Evolutionary conservation across 2,888 invertebrate genomes (phyloP), one percentile per base, ranked within the genome.

Genomic region (Athetis lepigone): DNA sequence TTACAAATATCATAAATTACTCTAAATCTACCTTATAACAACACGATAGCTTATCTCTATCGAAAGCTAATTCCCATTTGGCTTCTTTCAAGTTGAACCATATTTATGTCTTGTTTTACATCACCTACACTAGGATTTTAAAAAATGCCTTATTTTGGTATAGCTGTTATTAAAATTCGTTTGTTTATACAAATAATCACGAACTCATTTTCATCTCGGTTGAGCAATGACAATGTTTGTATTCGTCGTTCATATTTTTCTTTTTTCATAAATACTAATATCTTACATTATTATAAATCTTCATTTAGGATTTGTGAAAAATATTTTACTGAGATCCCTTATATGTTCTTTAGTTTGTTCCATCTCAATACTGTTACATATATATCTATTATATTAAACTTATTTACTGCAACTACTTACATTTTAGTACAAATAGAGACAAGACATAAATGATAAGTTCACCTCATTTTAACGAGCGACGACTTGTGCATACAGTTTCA

Each of bases 61-160:
- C 77, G 85, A 93, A 92, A 93, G 91, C 93, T 93, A 92, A 87
- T 89, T 88, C 85, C 90, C 86, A 92, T 95, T 95, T 95, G 95
- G 95, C 95, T 95, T 95, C 95, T 94, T 94, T 94, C 90, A 94
- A 95, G 95, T 95, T 94, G 95, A 95, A 95, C 94, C 87, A 90
- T 88, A 90, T 88, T 93, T 92, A 94, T 93, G 94, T 93, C 94
- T 94, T 94, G 94, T 88, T 77, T 83, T 85, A 85, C 87, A 85
- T 86, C 85, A 84, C 83, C 82, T 89, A 87, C 77, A 74, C 83
- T 86, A 85, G 59, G 78, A 80, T 82, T 84, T 74, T 54, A 78
- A 85, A 83, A 90, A 92, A 92, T 92, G 90, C 90, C 88, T 90
- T 91, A 91, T 86, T 93, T 93, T 93, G 93, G 93, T 94, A 90